Conservation (phyloP, 2,888 invertebrate species). For the Taphrorychus bicolor region DNA sequence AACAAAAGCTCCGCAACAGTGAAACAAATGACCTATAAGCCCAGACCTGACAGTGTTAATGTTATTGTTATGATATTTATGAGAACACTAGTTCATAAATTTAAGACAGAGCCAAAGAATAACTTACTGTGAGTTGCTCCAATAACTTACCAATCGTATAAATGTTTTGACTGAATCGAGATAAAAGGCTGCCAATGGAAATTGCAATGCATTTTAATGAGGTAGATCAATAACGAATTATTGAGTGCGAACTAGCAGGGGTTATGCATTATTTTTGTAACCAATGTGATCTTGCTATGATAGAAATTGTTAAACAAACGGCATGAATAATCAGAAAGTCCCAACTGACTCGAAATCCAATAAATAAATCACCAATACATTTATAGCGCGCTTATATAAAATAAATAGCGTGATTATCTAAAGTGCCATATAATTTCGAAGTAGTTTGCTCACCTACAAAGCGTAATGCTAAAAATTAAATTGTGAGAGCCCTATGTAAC, state of each 20-base stretch:
- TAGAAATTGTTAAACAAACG: not conserved
- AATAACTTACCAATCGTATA: conserved; percentile 32
- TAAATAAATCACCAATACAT: not conserved
- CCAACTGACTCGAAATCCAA: not conserved
- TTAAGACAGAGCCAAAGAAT: conserved; percentile 23
- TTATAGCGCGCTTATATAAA: conserved; percentile 22
- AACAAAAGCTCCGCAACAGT: conserved; percentile 24
- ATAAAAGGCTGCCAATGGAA: conserved; percentile 22
- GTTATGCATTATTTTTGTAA: not conserved
- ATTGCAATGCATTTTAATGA: conserved; percentile 22
- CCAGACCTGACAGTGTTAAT: conserved; percentile 30
- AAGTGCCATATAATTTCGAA: conserved; percentile 32
- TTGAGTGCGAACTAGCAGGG: too few relatives aligned
- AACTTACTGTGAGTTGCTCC: conserved; percentile 23
- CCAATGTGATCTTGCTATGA: not conserved
- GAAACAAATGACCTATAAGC: conserved; percentile 33
- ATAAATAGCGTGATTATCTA: conserved; percentile 35
- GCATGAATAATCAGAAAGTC: not conserved
- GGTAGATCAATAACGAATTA: conserved; percentile 7
- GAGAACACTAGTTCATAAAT: conserved; percentile 26
- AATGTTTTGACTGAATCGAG: conserved; percentile 27
- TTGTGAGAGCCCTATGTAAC: conserved; percentile 16
- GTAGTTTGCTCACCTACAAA: conserved; percentile 32
- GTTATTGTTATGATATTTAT: conserved; percentile 38
- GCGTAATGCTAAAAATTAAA: conserved; percentile 28